Percentiles rank a stretch among this genome's conserved stretches.
phyloP scores from a whole-genome alignment of 2,888 invertebrate genomes.

The Phortica okadai region DNA sequence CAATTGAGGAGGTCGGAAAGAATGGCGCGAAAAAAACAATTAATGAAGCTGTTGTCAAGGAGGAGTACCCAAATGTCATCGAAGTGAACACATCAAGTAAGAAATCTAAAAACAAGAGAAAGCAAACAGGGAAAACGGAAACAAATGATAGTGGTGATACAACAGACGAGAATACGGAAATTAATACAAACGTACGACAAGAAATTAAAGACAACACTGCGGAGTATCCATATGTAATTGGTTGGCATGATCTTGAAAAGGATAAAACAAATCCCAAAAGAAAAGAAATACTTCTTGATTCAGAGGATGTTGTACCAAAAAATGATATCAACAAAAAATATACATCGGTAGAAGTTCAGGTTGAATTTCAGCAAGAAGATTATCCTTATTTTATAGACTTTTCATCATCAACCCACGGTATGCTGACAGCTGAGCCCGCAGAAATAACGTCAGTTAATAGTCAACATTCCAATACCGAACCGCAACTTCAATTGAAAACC shows the following conservation, averaged over 20 bases:
- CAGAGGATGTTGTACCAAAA: neutral
- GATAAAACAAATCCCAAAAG: no score
- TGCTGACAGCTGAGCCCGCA: no score
- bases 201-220: neutral
- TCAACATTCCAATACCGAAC: no score
- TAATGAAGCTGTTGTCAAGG: no score
- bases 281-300: no score
- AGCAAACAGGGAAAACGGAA: neutral
- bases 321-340: neutral
- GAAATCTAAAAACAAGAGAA: neutral
- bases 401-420: constrained; percentile 2
- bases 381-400: constrained; percentile 11
- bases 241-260: neutral
- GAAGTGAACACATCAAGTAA: neutral
- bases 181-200: neutral
- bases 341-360: neutral
- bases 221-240: neutral
- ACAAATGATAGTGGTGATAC: neutral
- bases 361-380: neutral
- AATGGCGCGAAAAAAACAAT: no score
- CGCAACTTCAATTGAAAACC: no score
- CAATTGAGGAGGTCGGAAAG: no score
- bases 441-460: no score
- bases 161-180: neutral
- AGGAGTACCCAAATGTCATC: neutral